These are phyloP conservation scores for Dendrolimus punctatus DNA, from an alignment of 1,140 invertebrate species.

Conservation along the genomic window DNA sequence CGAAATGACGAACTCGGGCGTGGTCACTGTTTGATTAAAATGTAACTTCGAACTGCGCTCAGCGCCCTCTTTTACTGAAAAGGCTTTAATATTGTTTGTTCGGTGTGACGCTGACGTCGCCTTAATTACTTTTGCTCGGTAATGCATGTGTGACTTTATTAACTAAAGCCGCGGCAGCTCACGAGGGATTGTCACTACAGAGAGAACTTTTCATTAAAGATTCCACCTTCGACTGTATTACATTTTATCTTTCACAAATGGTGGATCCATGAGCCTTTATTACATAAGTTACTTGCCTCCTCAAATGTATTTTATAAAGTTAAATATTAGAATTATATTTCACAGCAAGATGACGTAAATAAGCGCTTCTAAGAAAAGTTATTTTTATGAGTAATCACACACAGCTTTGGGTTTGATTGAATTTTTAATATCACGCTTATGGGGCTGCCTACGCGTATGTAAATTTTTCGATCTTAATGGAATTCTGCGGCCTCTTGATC, in stretches of 20 bases:
- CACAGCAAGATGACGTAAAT: too few relatives aligned
- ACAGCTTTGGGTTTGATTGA: too few relatives aligned
- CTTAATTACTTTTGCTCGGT: constrained; percentile 43
- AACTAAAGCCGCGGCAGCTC: constrained; percentile 20
- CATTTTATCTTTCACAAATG: constrained; percentile 3
- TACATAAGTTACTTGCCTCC: too few relatives aligned
- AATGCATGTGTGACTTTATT: constrained; percentile 35
- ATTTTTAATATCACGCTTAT: too few relatives aligned
- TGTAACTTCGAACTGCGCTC: constrained; percentile 37
- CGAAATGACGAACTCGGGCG: constrained; percentile 39
- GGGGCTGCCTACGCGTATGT: too few relatives aligned
- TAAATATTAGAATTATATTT: too few relatives aligned
- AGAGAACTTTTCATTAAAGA: constrained; percentile 5
- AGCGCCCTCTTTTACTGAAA: constrained; percentile 33
- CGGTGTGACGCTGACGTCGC: constrained; percentile 28
- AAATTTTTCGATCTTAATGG: too few relatives aligned
- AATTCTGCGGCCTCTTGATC: too few relatives aligned
- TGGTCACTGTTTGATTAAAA: constrained; percentile 59
- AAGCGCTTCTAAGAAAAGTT: too few relatives aligned
- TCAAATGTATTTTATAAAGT: too few relatives aligned
- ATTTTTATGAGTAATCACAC: too few relatives aligned
- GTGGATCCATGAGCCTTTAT: too few relatives aligned
- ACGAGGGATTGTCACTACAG: constrained; percentile 2
- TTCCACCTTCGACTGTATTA: neutral
- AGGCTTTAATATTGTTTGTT: constrained; percentile 35